Conservation (phyloP, 2,888 invertebrate genomes). For the Drosophila sordidula region DNA sequence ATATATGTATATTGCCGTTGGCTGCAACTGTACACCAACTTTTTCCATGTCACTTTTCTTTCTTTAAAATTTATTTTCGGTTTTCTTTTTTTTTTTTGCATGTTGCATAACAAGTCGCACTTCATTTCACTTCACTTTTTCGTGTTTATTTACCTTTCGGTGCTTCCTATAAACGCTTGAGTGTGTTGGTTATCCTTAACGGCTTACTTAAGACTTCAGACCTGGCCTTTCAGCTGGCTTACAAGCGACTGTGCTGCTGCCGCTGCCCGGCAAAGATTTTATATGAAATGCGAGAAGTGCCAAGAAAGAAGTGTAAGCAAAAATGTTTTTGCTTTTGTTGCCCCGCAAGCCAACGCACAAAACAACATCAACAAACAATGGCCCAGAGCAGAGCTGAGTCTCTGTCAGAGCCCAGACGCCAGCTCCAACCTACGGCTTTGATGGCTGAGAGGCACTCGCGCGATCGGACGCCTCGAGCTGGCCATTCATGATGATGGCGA, state of each 20-base stretch:
- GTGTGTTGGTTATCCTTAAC: constrained; percentile 61
- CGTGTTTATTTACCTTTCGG: constrained; percentile 69
- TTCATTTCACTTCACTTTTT: constrained; percentile 69
- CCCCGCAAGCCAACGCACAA: constrained; percentile 48
- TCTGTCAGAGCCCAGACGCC: constrained; percentile 22
- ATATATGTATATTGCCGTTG: constrained; percentile 6
- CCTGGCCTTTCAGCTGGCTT: constrained; percentile 62
- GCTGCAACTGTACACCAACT: constrained; percentile 9
- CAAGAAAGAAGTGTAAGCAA: constrained; percentile 56
- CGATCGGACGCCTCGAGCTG: constrained; percentile 35
- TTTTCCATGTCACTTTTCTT: constrained; percentile 40
- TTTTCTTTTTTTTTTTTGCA: constrained; percentile 44
- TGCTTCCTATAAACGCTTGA: constrained; percentile 73
- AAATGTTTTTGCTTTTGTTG: constrained; percentile 39
- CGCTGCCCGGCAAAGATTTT: constrained; percentile 75
- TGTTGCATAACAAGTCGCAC: constrained; percentile 66
- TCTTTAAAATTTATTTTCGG: constrained; percentile 4
- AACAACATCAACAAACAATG: constrained; percentile 47
- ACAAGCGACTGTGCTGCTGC: constrained; percentile 76
- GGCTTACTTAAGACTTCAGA: constrained; percentile 45
- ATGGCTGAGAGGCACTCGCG: constrained; percentile 53
- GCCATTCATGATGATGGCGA: constrained; percentile 32
- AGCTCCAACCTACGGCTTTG: constrained; percentile 46
- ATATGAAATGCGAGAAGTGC: constrained; percentile 79
- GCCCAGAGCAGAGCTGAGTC: constrained; percentile 33